Conservation (phyloP, 2,113 vertebrate species). For the Melanerpes formicivorus region DNA sequence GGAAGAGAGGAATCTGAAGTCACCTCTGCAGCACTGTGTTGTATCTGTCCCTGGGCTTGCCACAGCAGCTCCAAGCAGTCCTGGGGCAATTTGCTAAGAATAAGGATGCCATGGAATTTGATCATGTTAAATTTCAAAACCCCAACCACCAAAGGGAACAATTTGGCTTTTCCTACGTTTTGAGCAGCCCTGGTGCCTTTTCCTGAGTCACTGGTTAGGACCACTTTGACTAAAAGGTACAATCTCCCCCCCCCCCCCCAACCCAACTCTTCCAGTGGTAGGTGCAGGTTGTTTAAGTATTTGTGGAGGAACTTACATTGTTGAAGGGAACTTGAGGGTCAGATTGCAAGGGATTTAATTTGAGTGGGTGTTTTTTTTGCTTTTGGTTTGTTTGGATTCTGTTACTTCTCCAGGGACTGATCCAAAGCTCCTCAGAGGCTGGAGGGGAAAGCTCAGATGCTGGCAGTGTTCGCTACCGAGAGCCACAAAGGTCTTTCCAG, state of each 20-base stretch:
- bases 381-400: constrained; percentile 14
- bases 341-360: constrained; percentile 5
- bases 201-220: neutral
- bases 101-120: neutral
- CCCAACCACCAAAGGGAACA: neutral
- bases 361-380: neutral
- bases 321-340: neutral
- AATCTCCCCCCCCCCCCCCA: neutral
- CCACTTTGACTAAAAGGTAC: neutral
- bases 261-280: constrained; percentile 24
- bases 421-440: neutral
- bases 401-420: constrained; percentile 21
- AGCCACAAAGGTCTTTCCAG: neutral
- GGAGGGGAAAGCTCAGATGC: neutral
- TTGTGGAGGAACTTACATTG: neutral
- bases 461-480: neutral
- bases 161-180: constrained; percentile 42
- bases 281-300: neutral
- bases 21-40: neutral
- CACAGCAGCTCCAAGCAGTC: neutral
- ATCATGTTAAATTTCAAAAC: neutral
- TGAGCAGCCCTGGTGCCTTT: constrained; percentile 57
- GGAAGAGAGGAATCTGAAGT: neutral
- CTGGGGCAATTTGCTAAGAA: neutral
- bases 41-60: constrained; percentile 11